These are phyloP conservation scores for Tenebrio molitor DNA, from an alignment of 1,140 invertebrate species.

Conservation along the genomic window DNA sequence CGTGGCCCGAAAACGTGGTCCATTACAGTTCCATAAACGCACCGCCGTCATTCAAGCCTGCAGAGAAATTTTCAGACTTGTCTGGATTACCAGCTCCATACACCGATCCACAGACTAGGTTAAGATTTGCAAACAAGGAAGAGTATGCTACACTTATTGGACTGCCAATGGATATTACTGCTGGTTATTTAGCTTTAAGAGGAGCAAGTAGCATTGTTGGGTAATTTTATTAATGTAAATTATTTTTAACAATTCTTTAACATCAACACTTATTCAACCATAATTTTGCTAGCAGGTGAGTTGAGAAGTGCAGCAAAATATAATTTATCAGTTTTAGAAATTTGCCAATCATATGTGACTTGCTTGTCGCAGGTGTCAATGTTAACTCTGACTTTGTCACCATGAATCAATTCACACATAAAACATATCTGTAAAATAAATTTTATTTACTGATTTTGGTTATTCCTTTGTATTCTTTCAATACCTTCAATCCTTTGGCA, in stretches of 20 bases:
- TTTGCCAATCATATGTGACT: constrained; percentile 60
- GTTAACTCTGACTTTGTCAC: constrained; percentile 55
- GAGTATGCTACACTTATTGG: constrained; percentile 88
- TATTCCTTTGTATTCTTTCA: constrained; percentile 4
- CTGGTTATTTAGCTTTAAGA: constrained; percentile 87
- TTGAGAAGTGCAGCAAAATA: constrained; percentile 55
- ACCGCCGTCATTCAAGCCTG: constrained; percentile 89
- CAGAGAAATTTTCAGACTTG: constrained; percentile 95
- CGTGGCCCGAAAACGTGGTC: constrained; percentile 77
- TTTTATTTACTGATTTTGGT: constrained; percentile 5
- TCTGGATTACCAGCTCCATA: constrained; percentile 89
- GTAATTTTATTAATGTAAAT: constrained; percentile 66
- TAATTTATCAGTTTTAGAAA: constrained; percentile 42
- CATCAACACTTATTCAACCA: constrained; percentile 58
- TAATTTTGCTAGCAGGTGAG: constrained; percentile 57
- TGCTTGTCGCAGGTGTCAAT: constrained; percentile 58
- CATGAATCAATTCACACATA: constrained; percentile 53
- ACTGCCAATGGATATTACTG: constrained; percentile 91
- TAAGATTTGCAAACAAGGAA: constrained; percentile 86
- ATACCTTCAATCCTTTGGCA: constrained; percentile 58
- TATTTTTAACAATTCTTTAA: too few species aligned
- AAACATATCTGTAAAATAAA: constrained; percentile 60
- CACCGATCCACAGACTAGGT: constrained; percentile 90
- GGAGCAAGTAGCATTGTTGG: constrained; percentile 89
- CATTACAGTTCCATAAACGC: constrained; percentile 89